Percentiles rank a stretch among this genome's conserved stretches.
Evolutionary conservation across 2,888 invertebrate genomes (phyloP).

Genomic region (Malthinus flaveolus): DNA sequence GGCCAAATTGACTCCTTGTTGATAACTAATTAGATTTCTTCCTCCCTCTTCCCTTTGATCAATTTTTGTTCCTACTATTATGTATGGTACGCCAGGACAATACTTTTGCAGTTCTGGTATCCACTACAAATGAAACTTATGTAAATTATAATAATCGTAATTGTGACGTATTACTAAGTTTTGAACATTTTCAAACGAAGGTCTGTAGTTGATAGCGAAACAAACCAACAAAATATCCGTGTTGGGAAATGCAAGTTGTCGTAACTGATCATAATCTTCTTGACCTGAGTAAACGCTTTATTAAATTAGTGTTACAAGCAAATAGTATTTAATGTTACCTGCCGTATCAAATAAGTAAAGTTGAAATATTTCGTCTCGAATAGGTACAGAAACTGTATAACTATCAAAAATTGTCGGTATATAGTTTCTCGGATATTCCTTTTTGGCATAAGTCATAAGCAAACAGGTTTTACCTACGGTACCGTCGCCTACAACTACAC

Average conservation of each 20-base stretch:
- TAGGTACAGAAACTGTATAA: conserved; percentile 99
- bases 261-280: conserved; percentile 96
- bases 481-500: conserved; percentile 96
- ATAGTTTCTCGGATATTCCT: conserved; percentile 94
- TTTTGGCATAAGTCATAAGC: conserved; percentile 72
- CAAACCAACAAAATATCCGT: conserved; percentile 99
- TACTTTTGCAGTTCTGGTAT: conserved; percentile 22
- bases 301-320: too few relatives aligned
- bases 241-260: conserved; percentile 97
- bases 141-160: too few relatives aligned
- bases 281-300: conserved; percentile 64
- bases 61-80: conserved; percentile 23
- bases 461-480: conserved; percentile 97
- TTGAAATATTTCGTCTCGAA: conserved; percentile 98
- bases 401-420: conserved; percentile 97
- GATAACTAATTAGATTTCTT: conserved; percentile 8
- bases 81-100: conserved; percentile 13
- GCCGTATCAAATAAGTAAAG: conserved; percentile 99
- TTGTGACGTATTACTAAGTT: conserved; percentile 74
- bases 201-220: conserved; percentile 98
- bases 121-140: conserved; percentile 18
- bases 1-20: conserved; percentile 15
- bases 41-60: conserved; percentile 18
- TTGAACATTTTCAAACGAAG: conserved; percentile 99
- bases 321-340: conserved; percentile 56